A percentile compares a stretch with the other conserved stretches of the same genome.
Conservation (phyloP, 1,140 invertebrate genomes). For the Lepidurus apus region DNA sequence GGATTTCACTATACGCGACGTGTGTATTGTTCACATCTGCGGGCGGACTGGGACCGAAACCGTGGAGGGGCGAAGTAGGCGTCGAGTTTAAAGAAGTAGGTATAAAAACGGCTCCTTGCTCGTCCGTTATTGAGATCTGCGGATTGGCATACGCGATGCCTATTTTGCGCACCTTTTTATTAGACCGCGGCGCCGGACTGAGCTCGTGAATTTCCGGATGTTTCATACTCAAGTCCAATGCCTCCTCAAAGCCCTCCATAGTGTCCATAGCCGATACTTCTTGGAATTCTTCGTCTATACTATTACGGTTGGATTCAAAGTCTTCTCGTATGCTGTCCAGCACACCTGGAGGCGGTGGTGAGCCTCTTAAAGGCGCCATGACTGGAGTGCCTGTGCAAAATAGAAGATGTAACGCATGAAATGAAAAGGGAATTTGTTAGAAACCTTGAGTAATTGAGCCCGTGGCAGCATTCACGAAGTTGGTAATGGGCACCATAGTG, state of each 20-base stretch:
- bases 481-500: conserved; percentile 19
- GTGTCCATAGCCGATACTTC: conserved; percentile 11
- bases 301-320: background rate
- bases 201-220: background rate
- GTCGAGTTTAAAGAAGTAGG: conserved; percentile 44
- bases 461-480: conserved; percentile 6
- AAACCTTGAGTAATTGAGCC: conserved; percentile 32
- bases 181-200: background rate
- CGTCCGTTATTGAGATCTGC: conserved; percentile 85
- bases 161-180: background rate
- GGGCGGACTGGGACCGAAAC: background rate
- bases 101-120: conserved; percentile 71
- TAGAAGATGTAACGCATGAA: background rate
- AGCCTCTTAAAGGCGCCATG: conserved; percentile 26
- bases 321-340: conserved; percentile 24
- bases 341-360: conserved; percentile 4
- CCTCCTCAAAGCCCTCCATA: conserved; percentile 26
- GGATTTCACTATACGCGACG: conserved; percentile 1
- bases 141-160: conserved; percentile 48
- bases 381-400: conserved; percentile 4
- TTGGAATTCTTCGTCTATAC: conserved; percentile 28
- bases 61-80: background rate
- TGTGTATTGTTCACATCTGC: conserved; percentile 4
- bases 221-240: conserved; percentile 30
- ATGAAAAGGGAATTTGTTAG: too few relatives aligned